Conservation (phyloP, 2,888 invertebrate species). For the Leucophenga montana region DNA sequence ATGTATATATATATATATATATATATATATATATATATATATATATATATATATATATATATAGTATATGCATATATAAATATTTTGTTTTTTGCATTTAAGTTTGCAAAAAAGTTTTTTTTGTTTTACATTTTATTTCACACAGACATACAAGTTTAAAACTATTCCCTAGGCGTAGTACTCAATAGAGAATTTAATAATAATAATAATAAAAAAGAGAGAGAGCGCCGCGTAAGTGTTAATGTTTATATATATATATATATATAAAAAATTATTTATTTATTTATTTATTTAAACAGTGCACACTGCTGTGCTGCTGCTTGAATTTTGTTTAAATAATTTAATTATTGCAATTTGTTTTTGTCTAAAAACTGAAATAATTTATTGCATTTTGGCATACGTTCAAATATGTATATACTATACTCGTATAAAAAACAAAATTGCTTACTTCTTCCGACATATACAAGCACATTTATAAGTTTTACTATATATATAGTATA, state of each 20-base stretch:
- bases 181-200: background rate
- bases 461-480: conserved; percentile 27
- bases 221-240: background rate
- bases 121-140: background rate
- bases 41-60: too few relatives aligned
- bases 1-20: too few relatives aligned
- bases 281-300: background rate
- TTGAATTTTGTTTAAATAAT: background rate
- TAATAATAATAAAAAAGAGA: background rate
- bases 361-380: conserved; percentile 33
- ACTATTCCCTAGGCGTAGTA: conserved; percentile 35
- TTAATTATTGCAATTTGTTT: background rate
- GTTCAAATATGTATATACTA: too few relatives aligned
- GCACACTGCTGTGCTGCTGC: too few relatives aligned
- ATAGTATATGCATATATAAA: conserved; percentile 1
- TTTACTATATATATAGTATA: conserved; percentile 13
- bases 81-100: background rate
- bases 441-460: conserved; percentile 19
- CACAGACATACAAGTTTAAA: conserved; percentile 35
- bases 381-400: conserved; percentile 16
- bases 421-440: conserved; percentile 26
- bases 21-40: too few relatives aligned
- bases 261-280: conserved; percentile 11
- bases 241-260: too few relatives aligned
- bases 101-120: conserved; percentile 3